These are phyloP conservation scores for Eupithecia inturbata DNA, from an alignment of 2,888 invertebrate genomes.

Conservation along the genomic window DNA sequence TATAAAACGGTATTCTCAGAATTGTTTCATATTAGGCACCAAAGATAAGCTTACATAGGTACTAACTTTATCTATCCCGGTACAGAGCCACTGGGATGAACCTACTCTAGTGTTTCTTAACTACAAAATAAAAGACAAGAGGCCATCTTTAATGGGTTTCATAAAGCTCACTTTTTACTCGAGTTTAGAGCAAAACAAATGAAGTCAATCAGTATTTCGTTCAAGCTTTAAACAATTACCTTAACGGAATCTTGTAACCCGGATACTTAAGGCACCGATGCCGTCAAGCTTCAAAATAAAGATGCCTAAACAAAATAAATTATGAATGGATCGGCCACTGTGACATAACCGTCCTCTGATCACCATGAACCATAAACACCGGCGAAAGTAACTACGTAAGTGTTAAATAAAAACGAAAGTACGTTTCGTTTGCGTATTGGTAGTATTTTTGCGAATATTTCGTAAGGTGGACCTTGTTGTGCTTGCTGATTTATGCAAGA, in stretches of 20 bases:
- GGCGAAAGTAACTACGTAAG: conserved; percentile 45
- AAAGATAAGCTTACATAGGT: background rate
- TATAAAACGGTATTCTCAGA: background rate
- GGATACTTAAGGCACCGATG: background rate
- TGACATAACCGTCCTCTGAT: conserved; percentile 27
- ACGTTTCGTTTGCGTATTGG: conserved; percentile 27
- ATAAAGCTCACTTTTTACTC: background rate
- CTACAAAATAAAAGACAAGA: background rate
- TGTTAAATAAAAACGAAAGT: conserved; percentile 46
- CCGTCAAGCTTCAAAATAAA: conserved; percentile 2
- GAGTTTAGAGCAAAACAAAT: background rate
- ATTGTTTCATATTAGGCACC: background rate
- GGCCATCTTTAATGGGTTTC: background rate
- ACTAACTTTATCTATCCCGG: too few species aligned
- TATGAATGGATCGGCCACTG: conserved; percentile 5
- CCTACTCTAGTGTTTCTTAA: background rate
- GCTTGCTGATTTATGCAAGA: background rate
- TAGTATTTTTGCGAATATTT: conserved; percentile 28
- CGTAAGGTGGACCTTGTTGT: background rate
- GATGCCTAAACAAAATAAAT: background rate
- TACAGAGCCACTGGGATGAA: background rate
- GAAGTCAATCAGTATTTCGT: background rate
- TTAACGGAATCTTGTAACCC: background rate
- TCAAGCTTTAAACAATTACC: background rate
- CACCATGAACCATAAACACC: conserved; percentile 30